Conservation (phyloP, 2,888 invertebrate genomes). For the Mesopsocus fuscifrons region DNA sequence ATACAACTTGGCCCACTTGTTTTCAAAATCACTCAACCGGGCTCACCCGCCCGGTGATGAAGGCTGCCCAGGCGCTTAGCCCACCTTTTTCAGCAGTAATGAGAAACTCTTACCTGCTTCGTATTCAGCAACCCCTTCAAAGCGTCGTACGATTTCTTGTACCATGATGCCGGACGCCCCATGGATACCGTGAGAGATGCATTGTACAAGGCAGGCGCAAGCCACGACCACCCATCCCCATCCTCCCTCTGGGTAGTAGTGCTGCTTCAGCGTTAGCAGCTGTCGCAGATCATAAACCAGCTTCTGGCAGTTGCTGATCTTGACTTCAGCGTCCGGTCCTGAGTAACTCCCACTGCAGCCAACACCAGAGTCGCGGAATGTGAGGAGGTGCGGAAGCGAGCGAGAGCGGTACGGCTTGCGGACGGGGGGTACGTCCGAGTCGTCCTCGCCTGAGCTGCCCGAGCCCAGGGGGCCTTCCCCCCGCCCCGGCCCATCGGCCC, state of each 20-base stretch:
- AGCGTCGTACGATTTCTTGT: conserved; percentile 36
- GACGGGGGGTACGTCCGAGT: conserved; percentile 5
- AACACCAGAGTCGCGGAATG: conserved; percentile 29
- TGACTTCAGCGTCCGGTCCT: conserved; percentile 9
- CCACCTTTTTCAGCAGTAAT: too few relatives aligned
- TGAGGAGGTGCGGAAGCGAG: conserved; percentile 40
- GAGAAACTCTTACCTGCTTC: conserved; percentile 11
- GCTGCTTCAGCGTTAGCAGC: conserved; percentile 36
- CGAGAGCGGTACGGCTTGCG: conserved; percentile 35
- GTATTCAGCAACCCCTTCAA: conserved; percentile 19
- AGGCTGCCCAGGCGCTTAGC: too few relatives aligned
- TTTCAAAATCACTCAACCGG: too few relatives aligned
- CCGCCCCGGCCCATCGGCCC: conserved; percentile 3
- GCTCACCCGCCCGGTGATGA: too few relatives aligned
- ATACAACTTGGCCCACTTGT: too few relatives aligned
- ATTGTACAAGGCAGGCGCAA: conserved; percentile 50
- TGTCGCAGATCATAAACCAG: conserved; percentile 32
- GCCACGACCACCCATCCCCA: conserved; percentile 67
- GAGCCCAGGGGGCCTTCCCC: conserved; percentile 9
- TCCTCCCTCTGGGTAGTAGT: conserved; percentile 18
- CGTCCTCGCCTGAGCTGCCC: conserved; percentile 10
- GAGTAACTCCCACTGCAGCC: conserved; percentile 19
- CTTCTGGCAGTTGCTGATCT: conserved; percentile 18
- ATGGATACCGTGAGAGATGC: conserved; percentile 56
- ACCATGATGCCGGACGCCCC: conserved; percentile 41